Conservation (phyloP, 2,797 vertebrate genomes). For the Scolopax bukidnonensis region DNA sequence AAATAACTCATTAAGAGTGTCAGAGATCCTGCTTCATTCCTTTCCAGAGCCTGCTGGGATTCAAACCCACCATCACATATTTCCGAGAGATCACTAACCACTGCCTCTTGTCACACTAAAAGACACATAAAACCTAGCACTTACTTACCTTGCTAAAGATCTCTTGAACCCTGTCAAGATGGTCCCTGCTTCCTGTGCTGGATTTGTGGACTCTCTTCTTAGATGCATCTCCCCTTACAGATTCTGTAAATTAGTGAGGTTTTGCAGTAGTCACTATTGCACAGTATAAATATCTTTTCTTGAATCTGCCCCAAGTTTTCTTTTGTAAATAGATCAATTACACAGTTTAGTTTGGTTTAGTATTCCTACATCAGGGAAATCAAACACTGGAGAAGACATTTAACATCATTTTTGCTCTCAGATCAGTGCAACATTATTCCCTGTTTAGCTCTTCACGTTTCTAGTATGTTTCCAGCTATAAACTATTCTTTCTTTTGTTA, state of each 20-base stretch:
- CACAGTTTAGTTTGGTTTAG: not conserved
- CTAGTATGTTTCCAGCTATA: not conserved
- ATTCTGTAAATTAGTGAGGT: not conserved
- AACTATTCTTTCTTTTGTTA: not conserved
- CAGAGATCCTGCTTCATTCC: not conserved
- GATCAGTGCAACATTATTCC: not conserved
- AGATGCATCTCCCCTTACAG: not conserved
- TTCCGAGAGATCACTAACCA: not conserved
- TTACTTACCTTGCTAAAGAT: not conserved
- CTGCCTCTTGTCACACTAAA: not conserved
- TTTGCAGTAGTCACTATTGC: not conserved
- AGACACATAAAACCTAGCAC: not conserved
- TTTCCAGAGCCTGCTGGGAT: not conserved
- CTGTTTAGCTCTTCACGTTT: not conserved
- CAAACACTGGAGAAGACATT: not conserved
- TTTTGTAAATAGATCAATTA: not conserved
- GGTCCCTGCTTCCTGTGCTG: not conserved
- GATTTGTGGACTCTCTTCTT: not conserved
- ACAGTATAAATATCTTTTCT: not conserved
- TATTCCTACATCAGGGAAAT: not conserved
- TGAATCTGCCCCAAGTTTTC: not conserved
- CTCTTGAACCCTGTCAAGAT: not conserved
- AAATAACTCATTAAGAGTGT: not conserved
- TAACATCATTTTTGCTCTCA: not conserved
- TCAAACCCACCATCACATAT: fast-evolving